phyloP scores from a whole-genome alignment of 2,888 invertebrate species.

The Stratiomys singularior region DNA sequence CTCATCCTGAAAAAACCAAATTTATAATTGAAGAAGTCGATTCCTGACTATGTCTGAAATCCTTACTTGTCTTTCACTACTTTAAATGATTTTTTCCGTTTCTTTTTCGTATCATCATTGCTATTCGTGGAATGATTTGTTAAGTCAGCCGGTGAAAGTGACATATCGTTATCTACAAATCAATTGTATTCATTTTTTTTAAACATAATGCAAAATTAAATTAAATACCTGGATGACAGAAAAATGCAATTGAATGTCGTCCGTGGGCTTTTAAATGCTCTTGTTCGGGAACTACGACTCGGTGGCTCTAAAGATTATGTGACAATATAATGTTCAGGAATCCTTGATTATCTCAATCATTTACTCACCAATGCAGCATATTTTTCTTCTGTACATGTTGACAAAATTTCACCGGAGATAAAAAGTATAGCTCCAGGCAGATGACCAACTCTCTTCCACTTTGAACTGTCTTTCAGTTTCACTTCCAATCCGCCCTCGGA shows the following conservation, averaged over 20 bases:
- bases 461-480: constrained; percentile 72
- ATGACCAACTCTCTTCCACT: constrained; percentile 80
- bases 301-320: constrained; percentile 69
- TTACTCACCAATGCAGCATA: constrained; percentile 75
- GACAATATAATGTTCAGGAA: neutral
- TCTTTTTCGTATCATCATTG: constrained; percentile 60
- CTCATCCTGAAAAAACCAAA: constrained; percentile 68
- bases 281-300: constrained; percentile 77
- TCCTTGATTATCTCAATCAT: neutral
- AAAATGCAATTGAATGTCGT: constrained; percentile 81
- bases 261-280: constrained; percentile 71
- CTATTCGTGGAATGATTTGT: constrained; percentile 59
- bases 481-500: constrained; percentile 77
- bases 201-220: too few species aligned
- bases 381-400: constrained; percentile 77
- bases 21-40: constrained; percentile 54
- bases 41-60: constrained; percentile 3
- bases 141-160: constrained; percentile 65
- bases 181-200: constrained; percentile 49
- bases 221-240: constrained; percentile 75
- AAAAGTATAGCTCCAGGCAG: constrained; percentile 80
- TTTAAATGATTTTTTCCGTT: constrained; percentile 65
- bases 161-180: constrained; percentile 61
- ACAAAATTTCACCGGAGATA: constrained; percentile 79
- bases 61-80: constrained; percentile 64